Evolutionary conservation across 2,888 invertebrate species (phyloP), one percentile per base, ranked within the genome.

Genomic region (Limnephilus marmoratus): DNA sequence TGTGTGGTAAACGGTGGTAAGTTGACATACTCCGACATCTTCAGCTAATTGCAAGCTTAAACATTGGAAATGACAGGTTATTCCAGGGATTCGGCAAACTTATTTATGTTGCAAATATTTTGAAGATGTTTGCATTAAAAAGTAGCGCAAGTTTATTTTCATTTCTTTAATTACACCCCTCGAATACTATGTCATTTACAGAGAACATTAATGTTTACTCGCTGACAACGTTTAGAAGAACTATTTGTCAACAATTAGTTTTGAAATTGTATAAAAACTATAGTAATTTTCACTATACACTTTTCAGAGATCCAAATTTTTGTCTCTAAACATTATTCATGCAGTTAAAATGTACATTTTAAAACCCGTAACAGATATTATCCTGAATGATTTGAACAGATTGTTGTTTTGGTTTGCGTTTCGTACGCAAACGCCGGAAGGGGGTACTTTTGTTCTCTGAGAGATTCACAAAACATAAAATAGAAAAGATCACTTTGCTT

Each of bases 21-120:
- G 85, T 45, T 37, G 85, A 85, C 85, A 45, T n/a, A n/a, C 24
- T 45, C 18, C 13, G 86, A 86, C 12, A 86, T 83, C 24, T 83
- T 34, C 24, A 83, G 37, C 37, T 11, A 83, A 37, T 83, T 83
- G 37, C 24, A 83, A 0, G 7, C 18, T 24, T 18, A 83, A 83
- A 83, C 83, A 83, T 83, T 37, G 83, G 83, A 68, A 68, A 68
- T 68, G 24, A 68, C 68, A 68, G 24, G 24, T 68, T n/a, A 68
- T 68, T 68, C n/a, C 7, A 68, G 34, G 82, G 29, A 82, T 82
- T 82, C 31, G 15, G 24, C 24, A 24, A 68, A 24, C n/a, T 68
- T 68, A 68, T 68, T 18, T 53, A 15, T 53, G 18, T 53, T 53
- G 53, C 53, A 53, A 53, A 53, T 49, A 13, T 49, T 49, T 49